These are phyloP conservation scores for Lepidurus arcticus DNA, from an alignment of 1,140 invertebrate species.

Conservation along the genomic window DNA sequence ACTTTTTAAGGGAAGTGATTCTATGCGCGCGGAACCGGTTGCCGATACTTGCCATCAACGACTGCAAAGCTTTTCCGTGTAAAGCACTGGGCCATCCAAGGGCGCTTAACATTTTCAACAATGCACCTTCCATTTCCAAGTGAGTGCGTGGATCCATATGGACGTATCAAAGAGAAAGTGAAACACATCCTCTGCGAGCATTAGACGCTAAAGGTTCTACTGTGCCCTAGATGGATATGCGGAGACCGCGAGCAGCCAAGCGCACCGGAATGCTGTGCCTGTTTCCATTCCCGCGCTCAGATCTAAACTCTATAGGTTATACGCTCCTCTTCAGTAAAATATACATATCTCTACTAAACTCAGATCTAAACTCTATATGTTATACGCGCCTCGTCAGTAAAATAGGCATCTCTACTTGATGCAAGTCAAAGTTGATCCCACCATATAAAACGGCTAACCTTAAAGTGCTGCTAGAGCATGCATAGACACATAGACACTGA, in stretches of 20 bases:
- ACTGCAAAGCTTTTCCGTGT: slow-evolving; percentile 2
- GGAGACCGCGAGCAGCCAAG: background rate
- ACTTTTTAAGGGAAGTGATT: background rate
- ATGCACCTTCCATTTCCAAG: background rate
- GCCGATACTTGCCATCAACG: background rate
- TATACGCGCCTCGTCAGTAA: background rate
- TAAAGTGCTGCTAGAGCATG: no score
- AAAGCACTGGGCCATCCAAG: background rate
- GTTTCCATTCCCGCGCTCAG: background rate
- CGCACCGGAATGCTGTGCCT: background rate
- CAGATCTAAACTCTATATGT: no score
- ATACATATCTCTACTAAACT: no score
- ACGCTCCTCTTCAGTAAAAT: background rate
- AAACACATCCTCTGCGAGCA: background rate
- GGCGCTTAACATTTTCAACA: background rate
- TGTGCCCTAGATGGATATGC: background rate
- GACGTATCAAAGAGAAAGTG: background rate
- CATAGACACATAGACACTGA: no score
- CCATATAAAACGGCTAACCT: background rate
- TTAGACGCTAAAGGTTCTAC: background rate
- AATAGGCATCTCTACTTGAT: background rate
- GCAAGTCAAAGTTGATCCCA: background rate
- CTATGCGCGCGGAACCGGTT: background rate
- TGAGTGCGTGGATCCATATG: background rate
- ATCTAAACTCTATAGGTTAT: no score